Base-by-base conservation (phyloP, 1,140 invertebrate species). In the Anadara kagoshimensis region DNA sequence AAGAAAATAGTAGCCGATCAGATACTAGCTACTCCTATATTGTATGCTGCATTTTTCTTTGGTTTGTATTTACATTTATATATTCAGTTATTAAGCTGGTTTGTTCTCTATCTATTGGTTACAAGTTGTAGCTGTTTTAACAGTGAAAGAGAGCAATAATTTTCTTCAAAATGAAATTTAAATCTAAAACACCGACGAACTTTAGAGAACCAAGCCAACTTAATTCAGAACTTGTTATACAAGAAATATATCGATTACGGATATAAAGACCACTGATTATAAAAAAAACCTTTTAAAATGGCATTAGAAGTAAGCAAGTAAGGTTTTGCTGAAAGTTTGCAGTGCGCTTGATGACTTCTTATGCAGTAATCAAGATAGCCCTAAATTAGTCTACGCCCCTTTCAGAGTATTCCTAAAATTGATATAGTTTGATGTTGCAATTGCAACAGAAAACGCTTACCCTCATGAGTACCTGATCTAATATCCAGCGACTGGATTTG, bases 1-100 rank as follows among this genome's bases (percentile, higher is more conserved):
- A 96, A 95, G 86, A 98, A 98, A 90, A 93, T 98, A 44, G 47
- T 96, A 12, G 86, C 96, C 20, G 96, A 98, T 90, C 96, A 98
- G 89, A 77, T 96, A 44, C 88, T 98, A 75, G 95, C 95, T 85
- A 97, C 95, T 14, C 96, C 96, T 2, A 86, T 97, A 16, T 93
- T 93, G 83, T 95, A 97, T 65, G 86, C 92, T 11, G 92, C 92
- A 4, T 97, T 97, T 84, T 96, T 98, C 82, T 93, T 43, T 94
- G 95, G 62, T 86, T 95, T 64, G 54, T 92, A 77, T 82, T 91
- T 90, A 89, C 96, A 24, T 91, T 90, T 85, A n/a, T n/a, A n/a
- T n/a, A n/a, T n/a, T n/a, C n/a, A n/a, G n/a, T n/a, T n/a, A n/a
- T n/a, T n/a, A n/a, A n/a, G n/a, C n/a, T n/a, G n/a, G n/a, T n/a